Evolutionary conservation across 1,140 invertebrate species (phyloP).

Genomic region (Apis florea): DNA sequence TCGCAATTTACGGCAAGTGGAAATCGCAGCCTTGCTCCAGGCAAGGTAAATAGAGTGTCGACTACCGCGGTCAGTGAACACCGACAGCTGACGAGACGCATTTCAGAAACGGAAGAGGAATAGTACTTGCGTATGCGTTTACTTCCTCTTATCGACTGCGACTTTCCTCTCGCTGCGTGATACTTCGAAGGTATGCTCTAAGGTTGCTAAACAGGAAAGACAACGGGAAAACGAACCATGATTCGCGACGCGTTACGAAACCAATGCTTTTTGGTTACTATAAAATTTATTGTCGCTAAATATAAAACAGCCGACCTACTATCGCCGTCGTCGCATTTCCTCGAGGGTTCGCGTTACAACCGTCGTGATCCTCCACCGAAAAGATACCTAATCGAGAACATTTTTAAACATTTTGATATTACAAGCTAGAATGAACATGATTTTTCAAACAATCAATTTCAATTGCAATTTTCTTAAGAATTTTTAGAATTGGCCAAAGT

Average conservation of each 20-base stretch:
- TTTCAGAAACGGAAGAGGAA: constrained; percentile 26
- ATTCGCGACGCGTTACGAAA: constrained; percentile 23
- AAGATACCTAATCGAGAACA: not conserved
- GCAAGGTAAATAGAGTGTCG: constrained; percentile 73
- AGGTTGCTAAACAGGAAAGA: not conserved
- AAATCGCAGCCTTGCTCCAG: constrained; percentile 76
- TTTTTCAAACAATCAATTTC: too few relatives aligned
- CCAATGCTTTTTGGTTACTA: not conserved
- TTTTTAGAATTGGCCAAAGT: too few relatives aligned
- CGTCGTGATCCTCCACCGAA: not conserved
- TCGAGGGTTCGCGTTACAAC: not conserved
- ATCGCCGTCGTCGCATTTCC: constrained; percentile 21
- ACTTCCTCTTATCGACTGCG: not conserved
- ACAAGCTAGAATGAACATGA: not conserved
- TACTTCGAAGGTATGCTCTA: not conserved
- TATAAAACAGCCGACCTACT: constrained; percentile 33
- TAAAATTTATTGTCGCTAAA: constrained; percentile 32
- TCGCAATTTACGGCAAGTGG: constrained; percentile 71
- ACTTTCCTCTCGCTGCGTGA: not conserved
- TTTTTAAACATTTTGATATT: not conserved
- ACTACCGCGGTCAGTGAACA: constrained; percentile 47
- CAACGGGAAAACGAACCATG: not conserved
- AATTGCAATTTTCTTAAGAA: too few relatives aligned
- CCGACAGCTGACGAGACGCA: constrained; percentile 35
- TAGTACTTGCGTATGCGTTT: not conserved